These are phyloP conservation scores for Acromyrmex heyeri DNA, from an alignment of 1,140 invertebrate genomes.

Conservation along the genomic window DNA sequence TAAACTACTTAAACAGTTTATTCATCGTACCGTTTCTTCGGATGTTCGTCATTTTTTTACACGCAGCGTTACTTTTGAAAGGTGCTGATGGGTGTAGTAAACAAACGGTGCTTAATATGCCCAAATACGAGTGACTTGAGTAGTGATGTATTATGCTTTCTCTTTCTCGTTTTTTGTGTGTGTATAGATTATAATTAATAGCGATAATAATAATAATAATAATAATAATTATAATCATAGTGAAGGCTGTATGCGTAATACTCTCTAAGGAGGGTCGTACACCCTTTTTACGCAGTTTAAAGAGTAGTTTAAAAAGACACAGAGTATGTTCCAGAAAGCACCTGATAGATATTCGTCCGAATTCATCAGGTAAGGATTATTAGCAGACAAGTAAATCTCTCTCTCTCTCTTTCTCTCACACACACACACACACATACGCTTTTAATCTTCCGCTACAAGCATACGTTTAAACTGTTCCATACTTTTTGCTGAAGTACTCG, in stretches of 20 bases:
- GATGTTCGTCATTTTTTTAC: conserved; percentile 48
- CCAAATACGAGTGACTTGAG: conserved; percentile 71
- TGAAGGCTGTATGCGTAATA: conserved; percentile 75
- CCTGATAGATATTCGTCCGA: conserved; percentile 59
- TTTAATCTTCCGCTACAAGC: conserved; percentile 7
- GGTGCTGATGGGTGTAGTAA: conserved; percentile 72
- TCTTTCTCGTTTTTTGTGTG: conserved; percentile 26
- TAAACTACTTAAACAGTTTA: conserved; percentile 39
- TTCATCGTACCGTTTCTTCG: conserved; percentile 48
- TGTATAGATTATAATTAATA: conserved; percentile 74
- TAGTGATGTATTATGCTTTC: conserved; percentile 75
- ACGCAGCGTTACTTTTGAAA: conserved; percentile 60
- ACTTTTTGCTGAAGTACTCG: conserved; percentile 35
- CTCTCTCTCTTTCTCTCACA: neutral
- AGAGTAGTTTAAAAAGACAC: conserved; percentile 68
- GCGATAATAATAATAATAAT: conserved; percentile 70
- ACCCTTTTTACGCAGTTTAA: conserved; percentile 66
- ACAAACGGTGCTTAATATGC: conserved; percentile 75
- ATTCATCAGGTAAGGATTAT: conserved; percentile 60
- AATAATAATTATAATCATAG: conserved; percentile 40
- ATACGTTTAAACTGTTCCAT: conserved; percentile 17
- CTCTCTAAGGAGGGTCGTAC: conserved; percentile 69
- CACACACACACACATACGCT: neutral
- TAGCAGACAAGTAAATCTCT: conserved; percentile 50
- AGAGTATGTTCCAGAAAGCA: conserved; percentile 73